These are phyloP conservation scores for Molossus alvarezi DNA, from an alignment of 2,797 vertebrate genomes.

Conservation along the genomic window DNA sequence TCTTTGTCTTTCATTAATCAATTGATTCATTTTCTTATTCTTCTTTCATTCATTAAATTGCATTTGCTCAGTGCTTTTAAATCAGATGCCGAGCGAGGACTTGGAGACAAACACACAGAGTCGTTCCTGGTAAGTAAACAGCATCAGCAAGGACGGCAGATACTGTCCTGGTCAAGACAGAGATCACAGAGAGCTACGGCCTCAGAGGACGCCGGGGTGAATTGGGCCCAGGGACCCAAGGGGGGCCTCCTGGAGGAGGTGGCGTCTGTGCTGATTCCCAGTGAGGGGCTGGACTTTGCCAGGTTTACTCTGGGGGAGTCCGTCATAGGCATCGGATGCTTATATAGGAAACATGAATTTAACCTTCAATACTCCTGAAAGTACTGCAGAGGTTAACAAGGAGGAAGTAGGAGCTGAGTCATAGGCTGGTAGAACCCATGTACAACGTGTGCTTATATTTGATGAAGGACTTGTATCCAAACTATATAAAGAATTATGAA, in stretches of 20 bases:
- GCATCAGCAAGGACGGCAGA: background rate
- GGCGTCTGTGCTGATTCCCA: background rate
- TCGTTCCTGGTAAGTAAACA: background rate
- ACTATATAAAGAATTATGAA: background rate
- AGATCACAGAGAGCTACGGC: fast-evolving
- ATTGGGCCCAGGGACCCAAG: background rate
- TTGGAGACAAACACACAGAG: background rate
- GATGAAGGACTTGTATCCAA: background rate
- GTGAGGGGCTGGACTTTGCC: background rate
- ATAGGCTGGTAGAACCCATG: background rate
- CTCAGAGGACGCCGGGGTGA: background rate
- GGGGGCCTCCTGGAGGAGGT: background rate
- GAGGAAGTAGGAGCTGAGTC: background rate
- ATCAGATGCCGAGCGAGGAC: background rate
- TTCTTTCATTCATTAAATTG: background rate
- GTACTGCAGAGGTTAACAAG: background rate
- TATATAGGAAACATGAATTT: background rate
- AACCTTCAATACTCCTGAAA: background rate
- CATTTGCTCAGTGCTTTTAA: background rate
- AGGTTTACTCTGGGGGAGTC: background rate
- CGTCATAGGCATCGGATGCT: background rate
- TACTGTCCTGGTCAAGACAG: background rate
- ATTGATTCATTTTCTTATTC: background rate
- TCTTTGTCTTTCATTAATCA: background rate
- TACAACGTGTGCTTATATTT: background rate